Evolutionary conservation across 2,113 vertebrate genomes (phyloP).

Genomic region (Ahaetulla prasina): DNA sequence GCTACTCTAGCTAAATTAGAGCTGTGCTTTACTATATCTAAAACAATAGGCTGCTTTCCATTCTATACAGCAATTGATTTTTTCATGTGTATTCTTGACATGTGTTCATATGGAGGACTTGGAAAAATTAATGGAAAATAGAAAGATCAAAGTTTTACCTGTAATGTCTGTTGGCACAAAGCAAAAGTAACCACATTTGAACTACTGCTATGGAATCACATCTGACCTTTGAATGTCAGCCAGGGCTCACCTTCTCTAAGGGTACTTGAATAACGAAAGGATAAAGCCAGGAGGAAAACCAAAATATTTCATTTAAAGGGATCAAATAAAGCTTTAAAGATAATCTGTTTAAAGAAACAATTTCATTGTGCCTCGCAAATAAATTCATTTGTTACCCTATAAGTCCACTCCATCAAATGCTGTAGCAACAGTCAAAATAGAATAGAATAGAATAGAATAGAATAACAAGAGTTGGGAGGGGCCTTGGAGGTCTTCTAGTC

Average conservation of each 20-base stretch:
- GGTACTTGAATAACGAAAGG: not conserved
- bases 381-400: not conserved
- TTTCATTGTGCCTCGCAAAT: not conserved
- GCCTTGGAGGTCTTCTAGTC: too few species aligned
- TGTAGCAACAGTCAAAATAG: not conserved
- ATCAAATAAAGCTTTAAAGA: not conserved
- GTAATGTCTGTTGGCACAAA: not conserved
- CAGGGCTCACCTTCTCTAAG: not conserved
- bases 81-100: conserved; percentile 20
- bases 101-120: conserved; percentile 27
- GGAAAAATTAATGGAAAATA: not conserved
- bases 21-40: not conserved
- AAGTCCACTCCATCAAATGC: not conserved
- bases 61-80: not conserved
- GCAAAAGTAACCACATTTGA: not conserved
- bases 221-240: not conserved
- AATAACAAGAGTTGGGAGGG: too few species aligned
- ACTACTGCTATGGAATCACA: not conserved
- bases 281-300: not conserved
- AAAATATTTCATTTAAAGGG: not conserved
- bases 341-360: not conserved
- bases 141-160: not conserved
- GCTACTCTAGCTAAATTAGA: conserved; percentile 12
- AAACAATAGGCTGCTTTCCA: conserved; percentile 21
- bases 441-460: too few species aligned